Base-by-base conservation (phyloP, 2,113 vertebrate genomes). In the Chloebia gouldiae region DNA sequence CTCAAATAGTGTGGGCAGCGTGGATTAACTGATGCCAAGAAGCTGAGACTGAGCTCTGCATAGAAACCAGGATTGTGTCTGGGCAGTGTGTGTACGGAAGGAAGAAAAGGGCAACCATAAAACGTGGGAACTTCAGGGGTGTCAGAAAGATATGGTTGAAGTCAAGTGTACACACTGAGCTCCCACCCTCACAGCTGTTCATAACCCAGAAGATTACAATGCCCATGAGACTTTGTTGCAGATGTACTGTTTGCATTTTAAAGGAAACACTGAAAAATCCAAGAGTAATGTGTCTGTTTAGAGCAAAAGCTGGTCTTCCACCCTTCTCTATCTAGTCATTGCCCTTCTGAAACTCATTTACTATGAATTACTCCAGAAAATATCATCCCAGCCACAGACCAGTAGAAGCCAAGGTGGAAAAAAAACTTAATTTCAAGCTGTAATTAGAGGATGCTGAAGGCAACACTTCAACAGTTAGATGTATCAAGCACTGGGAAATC, bases 381-480 rank as follows among this genome's bases (percentile, higher is more conserved):
- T n/a, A 50, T 50, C 3, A 0, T 73, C 60, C 28, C 76, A 78
- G 51, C 4, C 0, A 13, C 75, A 88, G 42, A 68, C 9, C 33
- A 75, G 44, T 56, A 88, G 64, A 90, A 95, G 60, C n/a, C 37
- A 83, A 35, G 39, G 15, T 47, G 33, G 79, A n/a, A 86, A 86
- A 93, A 68, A 15, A 49, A 14, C 31, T 37, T 61, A n/a, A 83
- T 88, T 95, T 90, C 37, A 27, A 77, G 50, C n/a, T 57, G 8
- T 78, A 83, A 93, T 90, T 92, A 75, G 61, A 83, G 88, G 90
- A 95, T 83, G 56, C 72, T 96, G 82, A 95, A 88, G 76, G 88
- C 86, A 93, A 86, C 90, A 86, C 85, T 90, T 88, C 86, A 92
- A 68, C 44, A 92, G 33, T 61, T 93, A 92, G 54, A 88, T 30